Evolutionary conservation across 2,797 vertebrate species (phyloP).

Genomic region (Sarcophilus harrisii): DNA sequence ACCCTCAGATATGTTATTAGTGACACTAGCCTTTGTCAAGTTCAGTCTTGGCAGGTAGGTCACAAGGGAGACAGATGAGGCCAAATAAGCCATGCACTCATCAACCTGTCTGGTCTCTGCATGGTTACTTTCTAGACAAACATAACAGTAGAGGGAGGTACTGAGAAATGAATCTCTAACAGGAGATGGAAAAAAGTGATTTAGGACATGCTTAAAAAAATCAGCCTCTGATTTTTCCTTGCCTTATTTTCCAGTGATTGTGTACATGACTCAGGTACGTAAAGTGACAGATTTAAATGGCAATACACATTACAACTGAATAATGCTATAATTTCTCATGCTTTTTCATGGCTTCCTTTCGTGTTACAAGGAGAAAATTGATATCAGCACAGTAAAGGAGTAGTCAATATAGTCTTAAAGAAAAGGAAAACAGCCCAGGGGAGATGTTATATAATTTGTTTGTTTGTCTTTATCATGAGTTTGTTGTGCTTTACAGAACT

Average conservation of each 20-base stretch:
- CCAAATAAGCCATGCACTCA: neutral
- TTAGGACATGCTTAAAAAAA: constrained; percentile 15
- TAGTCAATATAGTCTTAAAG: constrained; percentile 34
- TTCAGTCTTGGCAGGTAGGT: neutral
- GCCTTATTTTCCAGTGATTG: constrained; percentile 3
- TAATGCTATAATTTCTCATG: constrained; percentile 29
- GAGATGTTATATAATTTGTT: constrained; percentile 7
- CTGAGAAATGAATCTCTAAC: constrained; percentile 4
- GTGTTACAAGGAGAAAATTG: constrained; percentile 40
- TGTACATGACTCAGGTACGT: neutral
- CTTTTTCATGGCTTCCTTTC: constrained; percentile 16
- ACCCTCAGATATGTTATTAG: neutral
- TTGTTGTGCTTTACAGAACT: neutral
- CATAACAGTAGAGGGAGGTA: constrained; percentile 12
- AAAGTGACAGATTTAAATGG: constrained; percentile 38
- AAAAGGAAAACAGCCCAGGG: constrained; percentile 7
- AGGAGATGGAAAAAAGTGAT: neutral
- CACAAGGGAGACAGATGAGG: neutral
- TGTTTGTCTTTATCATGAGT: neutral
- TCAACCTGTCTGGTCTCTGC: neutral
- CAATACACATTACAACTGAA: constrained; percentile 46
- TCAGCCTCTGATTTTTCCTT: neutral
- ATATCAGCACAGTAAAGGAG: neutral
- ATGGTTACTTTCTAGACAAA: neutral
- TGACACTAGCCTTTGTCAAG: neutral